Evolutionary conservation across 2,797 vertebrate species (phyloP), one percentile per base, ranked within the genome.

Genomic region (Smutsia gigantea): DNA sequence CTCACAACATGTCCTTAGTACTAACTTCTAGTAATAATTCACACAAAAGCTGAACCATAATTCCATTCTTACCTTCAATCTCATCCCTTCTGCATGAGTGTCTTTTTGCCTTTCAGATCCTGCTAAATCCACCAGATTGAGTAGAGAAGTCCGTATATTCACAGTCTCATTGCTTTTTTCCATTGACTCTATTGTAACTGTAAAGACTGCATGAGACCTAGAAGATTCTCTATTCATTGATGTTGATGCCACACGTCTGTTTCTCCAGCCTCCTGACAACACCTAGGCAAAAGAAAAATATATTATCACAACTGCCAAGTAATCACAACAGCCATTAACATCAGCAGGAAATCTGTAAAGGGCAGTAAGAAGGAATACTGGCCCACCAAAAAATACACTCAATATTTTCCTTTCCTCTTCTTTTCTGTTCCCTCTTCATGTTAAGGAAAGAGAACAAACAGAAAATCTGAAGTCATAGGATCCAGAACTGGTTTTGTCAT

Each of bases 141-240:
- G 99, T 89, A 99, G 99, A 94, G 99, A 99, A 61, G 98, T 99
- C 6, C 99, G 98, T 51, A 99, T 99, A 96, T 99, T 99, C 93
- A 99, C 99, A 77, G 99, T 96, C 77, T 99, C 99, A 0, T 98
- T 99, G 92, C 98, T 98, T 4, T 99, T 99, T 98, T 99, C 99
- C 98, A 99, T 99, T 39, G 99, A 99, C 98, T 99, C 99, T 84
- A 99, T 83, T 1, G 99, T 99, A 98, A 99, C 99, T 42, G 99
- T 99, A 97, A 99, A 99, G 86, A 99, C 99, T 0, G 99, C 99
- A 0, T 99, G 99, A 5, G 99, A 99, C 85, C 99, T 99, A 0
- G 99, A 99, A 0, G 99, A 99, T 89, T 99, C 99, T 0, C 99
- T 99, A 93, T 99, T 99, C 99, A 99, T 99, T 1, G 99, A 99